These are phyloP conservation scores for Cerceris ruficornis DNA, from an alignment of 2,888 invertebrate species.

Conservation along the genomic window DNA sequence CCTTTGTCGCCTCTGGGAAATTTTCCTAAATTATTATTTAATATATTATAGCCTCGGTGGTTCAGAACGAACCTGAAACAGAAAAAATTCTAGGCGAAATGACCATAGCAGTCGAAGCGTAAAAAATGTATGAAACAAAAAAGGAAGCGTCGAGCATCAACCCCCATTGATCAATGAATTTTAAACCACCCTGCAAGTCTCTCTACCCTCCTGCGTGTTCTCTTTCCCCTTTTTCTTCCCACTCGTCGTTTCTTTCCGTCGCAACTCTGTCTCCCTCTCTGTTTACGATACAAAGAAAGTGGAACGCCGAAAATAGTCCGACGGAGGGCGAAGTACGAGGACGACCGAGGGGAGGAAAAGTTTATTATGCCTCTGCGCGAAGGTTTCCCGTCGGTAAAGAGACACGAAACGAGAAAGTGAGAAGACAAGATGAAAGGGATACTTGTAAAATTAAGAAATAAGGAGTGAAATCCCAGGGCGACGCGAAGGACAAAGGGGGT, in stretches of 20 bases:
- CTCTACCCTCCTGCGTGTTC: background rate
- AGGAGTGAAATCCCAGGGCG: conserved; percentile 4
- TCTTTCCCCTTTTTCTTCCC: background rate
- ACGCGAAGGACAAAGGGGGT: conserved; percentile 21
- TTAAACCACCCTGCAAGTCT: background rate
- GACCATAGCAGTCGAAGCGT: too few relatives aligned
- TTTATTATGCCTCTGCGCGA: conserved; percentile 49
- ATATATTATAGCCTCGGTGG: too few relatives aligned
- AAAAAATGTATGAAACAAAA: too few relatives aligned
- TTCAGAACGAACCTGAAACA: too few relatives aligned
- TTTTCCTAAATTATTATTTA: too few relatives aligned
- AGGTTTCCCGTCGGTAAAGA: conserved; percentile 21
- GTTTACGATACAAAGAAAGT: conserved; percentile 54
- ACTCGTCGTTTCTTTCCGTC: conserved; percentile 2
- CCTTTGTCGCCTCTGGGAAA: too few relatives aligned
- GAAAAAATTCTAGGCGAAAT: too few relatives aligned
- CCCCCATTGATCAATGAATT: too few relatives aligned
- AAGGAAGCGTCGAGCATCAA: too few relatives aligned
- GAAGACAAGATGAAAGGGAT: background rate
- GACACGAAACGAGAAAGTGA: background rate
- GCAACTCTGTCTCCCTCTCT: conserved; percentile 2
- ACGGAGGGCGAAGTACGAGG: conserved; percentile 27
- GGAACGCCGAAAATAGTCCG: conserved; percentile 58
- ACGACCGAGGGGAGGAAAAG: conserved; percentile 46
- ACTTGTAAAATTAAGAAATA: conserved; percentile 36